Percentiles rank a stretch among this genome's conserved stretches.
Conservation (phyloP, 1,140 invertebrate genomes). For the Drosophila tropicalis region DNA sequence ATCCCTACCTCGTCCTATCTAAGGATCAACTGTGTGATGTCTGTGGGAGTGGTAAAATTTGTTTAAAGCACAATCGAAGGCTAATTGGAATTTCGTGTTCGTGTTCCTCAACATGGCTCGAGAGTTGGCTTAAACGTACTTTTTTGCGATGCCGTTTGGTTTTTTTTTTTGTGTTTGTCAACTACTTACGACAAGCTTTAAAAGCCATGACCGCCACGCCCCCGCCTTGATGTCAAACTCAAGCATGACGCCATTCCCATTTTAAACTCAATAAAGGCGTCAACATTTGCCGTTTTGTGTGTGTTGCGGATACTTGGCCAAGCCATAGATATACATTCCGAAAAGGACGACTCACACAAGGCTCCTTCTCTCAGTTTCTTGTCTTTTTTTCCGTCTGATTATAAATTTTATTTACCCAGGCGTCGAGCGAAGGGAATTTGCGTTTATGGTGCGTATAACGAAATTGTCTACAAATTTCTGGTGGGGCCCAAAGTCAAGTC, state of each 20-base stretch:
- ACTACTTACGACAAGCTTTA: constrained; percentile 51
- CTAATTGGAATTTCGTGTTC: constrained; percentile 57
- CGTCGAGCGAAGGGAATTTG: constrained; percentile 59
- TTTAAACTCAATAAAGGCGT: constrained; percentile 66
- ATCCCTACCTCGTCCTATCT: not conserved
- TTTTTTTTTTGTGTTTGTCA: constrained; percentile 23
- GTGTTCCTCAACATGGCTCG: not conserved
- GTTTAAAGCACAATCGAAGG: constrained; percentile 48
- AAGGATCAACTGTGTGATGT: no score
- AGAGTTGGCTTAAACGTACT: constrained; percentile 36
- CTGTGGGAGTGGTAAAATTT: constrained; percentile 32
- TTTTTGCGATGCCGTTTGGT: not conserved
- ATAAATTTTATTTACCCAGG: constrained; percentile 67
- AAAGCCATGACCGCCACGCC: constrained; percentile 27
- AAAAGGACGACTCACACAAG: no score
- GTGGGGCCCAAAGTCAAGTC: constrained; percentile 18
- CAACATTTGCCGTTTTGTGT: constrained; percentile 58
- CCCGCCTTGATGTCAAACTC: constrained; percentile 4
- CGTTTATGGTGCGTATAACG: constrained; percentile 63
- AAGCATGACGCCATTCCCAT: constrained; percentile 44
- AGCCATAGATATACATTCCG: constrained; percentile 10
- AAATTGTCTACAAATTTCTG: constrained; percentile 60
- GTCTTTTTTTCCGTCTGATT: constrained; percentile 34
- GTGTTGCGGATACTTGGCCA: constrained; percentile 23
- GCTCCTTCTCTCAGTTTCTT: not conserved